These are phyloP conservation scores for Copsychus sechellarum DNA, from an alignment of 2,113 vertebrate genomes.

Conservation along the genomic window DNA sequence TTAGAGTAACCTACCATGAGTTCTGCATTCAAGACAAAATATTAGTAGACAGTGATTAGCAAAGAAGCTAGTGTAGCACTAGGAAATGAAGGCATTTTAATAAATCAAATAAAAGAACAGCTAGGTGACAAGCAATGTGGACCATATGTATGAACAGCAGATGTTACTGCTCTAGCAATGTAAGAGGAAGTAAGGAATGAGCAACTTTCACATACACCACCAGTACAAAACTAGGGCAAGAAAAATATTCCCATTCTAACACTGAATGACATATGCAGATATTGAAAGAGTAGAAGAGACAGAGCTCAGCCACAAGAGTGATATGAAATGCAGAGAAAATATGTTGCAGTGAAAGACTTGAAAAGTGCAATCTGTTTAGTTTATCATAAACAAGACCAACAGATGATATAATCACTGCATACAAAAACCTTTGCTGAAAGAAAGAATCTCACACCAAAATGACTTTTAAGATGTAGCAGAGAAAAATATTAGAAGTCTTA, in stretches of 20 bases:
- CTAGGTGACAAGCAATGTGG: neutral
- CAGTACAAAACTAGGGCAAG: neutral
- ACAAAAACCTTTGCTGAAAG: neutral
- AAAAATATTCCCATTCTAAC: neutral
- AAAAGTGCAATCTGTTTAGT: conserved; percentile 58
- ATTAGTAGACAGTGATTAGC: neutral
- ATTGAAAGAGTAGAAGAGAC: neutral
- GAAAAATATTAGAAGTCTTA: neutral
- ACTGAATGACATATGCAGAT: neutral
- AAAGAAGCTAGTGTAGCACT: neutral
- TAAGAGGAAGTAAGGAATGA: neutral
- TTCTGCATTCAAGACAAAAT: neutral
- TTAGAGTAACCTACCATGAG: neutral
- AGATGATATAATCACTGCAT: conserved; percentile 34
- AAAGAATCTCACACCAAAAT: conserved; percentile 18
- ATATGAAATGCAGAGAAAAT: conserved; percentile 15
- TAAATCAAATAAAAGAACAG: neutral
- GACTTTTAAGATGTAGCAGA: neutral
- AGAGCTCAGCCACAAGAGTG: neutral
- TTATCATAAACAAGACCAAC: conserved; percentile 41
- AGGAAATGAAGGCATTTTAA: neutral
- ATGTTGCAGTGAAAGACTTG: conserved; percentile 5
- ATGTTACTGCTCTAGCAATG: neutral
- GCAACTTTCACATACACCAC: neutral
- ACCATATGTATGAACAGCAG: neutral